Evolutionary conservation across 2,797 vertebrate species (phyloP), one percentile per base, ranked within the genome.

Genomic region (Brotula barbata): DNA sequence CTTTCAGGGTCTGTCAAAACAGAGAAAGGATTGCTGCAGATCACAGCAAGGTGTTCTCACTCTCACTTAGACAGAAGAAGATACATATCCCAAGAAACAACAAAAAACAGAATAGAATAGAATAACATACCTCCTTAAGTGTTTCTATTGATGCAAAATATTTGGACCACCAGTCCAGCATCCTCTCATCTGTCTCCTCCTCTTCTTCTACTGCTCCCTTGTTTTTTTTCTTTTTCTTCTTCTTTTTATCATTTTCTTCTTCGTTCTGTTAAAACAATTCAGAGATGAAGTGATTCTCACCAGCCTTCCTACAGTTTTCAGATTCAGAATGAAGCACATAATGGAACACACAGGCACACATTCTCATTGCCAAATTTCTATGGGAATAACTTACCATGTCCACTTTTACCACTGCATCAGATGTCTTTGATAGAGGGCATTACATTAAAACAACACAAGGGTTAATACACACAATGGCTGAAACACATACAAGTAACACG

Each of bases 151-250:
- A 99, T 28, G 94, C 93, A 13, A 98, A 98, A 74, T 98, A 98
- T 75, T 98, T 99, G 66, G 97, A 98, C 97, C 97, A 99, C 97
- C 97, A 99, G 83, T 99, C 97, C 85, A 99, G 83, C 89, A 95
- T 92, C 75, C 95, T 93, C 81, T 99, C 96, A 0, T 98, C 95
- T 0, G 90, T 88, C 81, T 98, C 97, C 5, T 97, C 96, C 1
- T 99, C 95, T 48, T 98, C 96, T 0, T 62, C 82, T 13, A 92
- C 92, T 3, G 93, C 95, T 0, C 88, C 88, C n/a, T 89, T 90
- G 75, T 94, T 95, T 57, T 96, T 96, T 82, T 95, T 95, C 78
- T 95, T 96, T 83, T 96, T 96, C 73, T 93, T 97, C 72, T 93
- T 96, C 58, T 90, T 91, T 71, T 90, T 90, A 41, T 92, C 92